These are phyloP conservation scores for Hoplostethus atlanticus DNA, from an alignment of 2,797 vertebrate species.

Conservation along the genomic window DNA sequence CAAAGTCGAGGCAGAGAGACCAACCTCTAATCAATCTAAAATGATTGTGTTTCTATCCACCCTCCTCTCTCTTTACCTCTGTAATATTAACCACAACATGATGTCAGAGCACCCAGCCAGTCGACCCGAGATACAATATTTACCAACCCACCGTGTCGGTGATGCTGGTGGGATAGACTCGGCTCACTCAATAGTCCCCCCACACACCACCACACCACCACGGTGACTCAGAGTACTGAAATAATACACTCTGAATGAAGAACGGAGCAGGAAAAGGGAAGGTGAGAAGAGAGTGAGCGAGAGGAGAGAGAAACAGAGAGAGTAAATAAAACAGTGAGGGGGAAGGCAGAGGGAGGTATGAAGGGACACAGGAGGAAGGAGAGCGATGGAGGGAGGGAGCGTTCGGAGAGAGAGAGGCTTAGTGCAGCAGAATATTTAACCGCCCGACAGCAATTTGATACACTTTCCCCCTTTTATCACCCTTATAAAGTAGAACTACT, in stretches of 20 bases:
- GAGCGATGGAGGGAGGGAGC: not conserved
- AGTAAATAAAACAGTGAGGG: constrained; percentile 12
- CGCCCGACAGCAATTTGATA: constrained; percentile 47
- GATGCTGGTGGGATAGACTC: constrained; percentile 6
- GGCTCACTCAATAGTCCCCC: constrained; percentile 3
- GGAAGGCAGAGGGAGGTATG: not conserved
- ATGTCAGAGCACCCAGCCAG: not conserved
- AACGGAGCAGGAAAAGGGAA: constrained; percentile 26
- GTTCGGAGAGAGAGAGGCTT: constrained; percentile 4
- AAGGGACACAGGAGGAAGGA: constrained; percentile 16
- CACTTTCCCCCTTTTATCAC: constrained; percentile 59
- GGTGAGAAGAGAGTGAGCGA: constrained; percentile 6
- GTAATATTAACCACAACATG: constrained; percentile 39
- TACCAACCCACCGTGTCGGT: constrained; percentile 23
- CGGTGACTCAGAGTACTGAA: constrained; percentile 15
- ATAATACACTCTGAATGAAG: constrained; percentile 39
- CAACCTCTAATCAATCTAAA: constrained; percentile 20
- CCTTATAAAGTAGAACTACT: constrained; percentile 57
- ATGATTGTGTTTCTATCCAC: constrained; percentile 27
- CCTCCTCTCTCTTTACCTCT: constrained; percentile 12
- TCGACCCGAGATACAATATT: constrained; percentile 35
- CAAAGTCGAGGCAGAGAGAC: not conserved
- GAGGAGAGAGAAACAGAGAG: not conserved
- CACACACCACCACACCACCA: constrained; percentile 14
- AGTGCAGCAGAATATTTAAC: constrained; percentile 51